Base-by-base conservation (phyloP, 2,888 invertebrate species). In the Epistrophe eligans region DNA sequence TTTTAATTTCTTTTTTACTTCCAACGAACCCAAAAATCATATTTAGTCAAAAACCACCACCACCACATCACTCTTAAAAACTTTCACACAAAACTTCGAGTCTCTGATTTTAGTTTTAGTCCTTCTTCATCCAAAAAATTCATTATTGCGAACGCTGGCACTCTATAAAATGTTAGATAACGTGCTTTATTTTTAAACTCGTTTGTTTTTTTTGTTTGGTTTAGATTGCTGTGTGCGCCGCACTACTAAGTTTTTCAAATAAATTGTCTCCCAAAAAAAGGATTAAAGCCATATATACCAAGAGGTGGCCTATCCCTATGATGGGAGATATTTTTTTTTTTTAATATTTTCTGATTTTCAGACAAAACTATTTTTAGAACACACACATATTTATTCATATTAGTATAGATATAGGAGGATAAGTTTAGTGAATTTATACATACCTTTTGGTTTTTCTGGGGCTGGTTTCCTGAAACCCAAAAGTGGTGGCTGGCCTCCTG, bases 401-500 rank as follows among this genome's bases (percentile, higher is more conserved):
- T 62, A 62, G 62, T 62, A 38, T 10, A 6, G 1, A 6, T 1
- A 35, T 15, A 13, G 11, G 35, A 40, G 38, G 60, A 19, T 38
- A 38, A 19, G 19, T 38, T 13, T 7, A 43, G 17, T 62, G 11
- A 7, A 66, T 28, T 62, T 32, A 28, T 5, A 91, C 94, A 92
- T 93, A 96, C 96, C 96, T 95, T 95, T 96, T 28, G 96, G 96
- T 91, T 95, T 95, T 92, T 97, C 96, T 35, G 99, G 99, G 17
- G 97, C 98, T 19, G 96, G 96, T 91, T 98, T 98, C 58, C 98
- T 95, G 91, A 99, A 95, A 55, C 99, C 99, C 91, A 97, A 95
- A 11, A 98, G 94, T 0, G 99, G 99, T 4, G 99, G 98, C 93
- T 99, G 99, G 0, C 98, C 99, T 0, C 99, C 99, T 80, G 96